A percentile compares a stretch with the other conserved stretches of the same genome.
These are phyloP conservation scores for Leuctra nigra DNA, from an alignment of 2,888 invertebrate genomes.

Conservation along the genomic window DNA sequence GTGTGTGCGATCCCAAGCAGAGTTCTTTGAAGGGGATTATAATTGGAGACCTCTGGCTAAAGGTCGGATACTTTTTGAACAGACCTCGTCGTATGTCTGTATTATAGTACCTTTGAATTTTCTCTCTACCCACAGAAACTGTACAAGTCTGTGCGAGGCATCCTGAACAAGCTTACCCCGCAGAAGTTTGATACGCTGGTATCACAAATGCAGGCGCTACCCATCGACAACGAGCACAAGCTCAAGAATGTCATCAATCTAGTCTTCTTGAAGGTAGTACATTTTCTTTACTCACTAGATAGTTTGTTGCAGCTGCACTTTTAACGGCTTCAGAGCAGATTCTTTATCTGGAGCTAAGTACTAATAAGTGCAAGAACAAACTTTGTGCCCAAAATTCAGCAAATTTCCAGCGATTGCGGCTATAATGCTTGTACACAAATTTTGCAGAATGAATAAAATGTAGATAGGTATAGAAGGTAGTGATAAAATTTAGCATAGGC, in stretches of 20 bases:
- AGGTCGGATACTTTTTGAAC: too few relatives aligned
- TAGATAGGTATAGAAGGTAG: too few relatives aligned
- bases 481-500: too few relatives aligned
- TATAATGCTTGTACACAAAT: constrained; percentile 6
- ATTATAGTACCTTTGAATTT: too few relatives aligned
- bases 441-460: too few relatives aligned
- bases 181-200: constrained; percentile 84
- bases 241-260: constrained; percentile 79
- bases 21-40: too few relatives aligned
- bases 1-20: too few relatives aligned
- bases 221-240: constrained; percentile 72
- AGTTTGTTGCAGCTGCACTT: too few relatives aligned
- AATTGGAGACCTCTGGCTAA: too few relatives aligned
- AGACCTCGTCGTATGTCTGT: too few relatives aligned
- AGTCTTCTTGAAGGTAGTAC: constrained; percentile 91
- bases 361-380: background rate
- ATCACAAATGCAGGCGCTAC: constrained; percentile 64
- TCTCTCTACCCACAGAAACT: too few relatives aligned
- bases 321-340: background rate
- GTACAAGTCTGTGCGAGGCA: constrained; percentile 75
- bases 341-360: background rate
- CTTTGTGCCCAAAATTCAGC: background rate
- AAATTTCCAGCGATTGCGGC: background rate
- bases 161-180: constrained; percentile 90
- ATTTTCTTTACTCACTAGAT: too few relatives aligned